Base-by-base conservation (phyloP, 1,140 invertebrate species). In the Drosophila sp. region DNA sequence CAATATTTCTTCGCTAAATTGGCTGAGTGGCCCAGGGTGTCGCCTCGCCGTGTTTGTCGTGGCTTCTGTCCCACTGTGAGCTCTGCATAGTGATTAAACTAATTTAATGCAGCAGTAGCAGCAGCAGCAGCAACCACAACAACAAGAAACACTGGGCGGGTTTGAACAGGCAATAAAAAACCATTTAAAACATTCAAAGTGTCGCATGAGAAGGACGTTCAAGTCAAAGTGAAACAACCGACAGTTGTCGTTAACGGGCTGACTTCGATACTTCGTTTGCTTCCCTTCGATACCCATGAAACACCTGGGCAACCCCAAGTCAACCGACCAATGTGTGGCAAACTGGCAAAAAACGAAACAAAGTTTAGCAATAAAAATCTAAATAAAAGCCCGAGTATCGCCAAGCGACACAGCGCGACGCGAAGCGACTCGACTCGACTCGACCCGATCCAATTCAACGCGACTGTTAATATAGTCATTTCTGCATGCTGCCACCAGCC, bases 171-270 rank as follows among this genome's bases (percentile, higher is more conserved):
- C 70, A 80, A 80, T 77, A 83, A 83, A 87, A 89, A 89, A 83
- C 58, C 83, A 89, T 87, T 87, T 87, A 87, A 87, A 87, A 83
- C 79, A 87, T 87, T 87, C 80, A 89, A 89, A 89, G 84, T 89
- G 83, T 89, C 83, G 84, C 80, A 76, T 76, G 76, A 79, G 73
- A 78, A 81, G 50, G 79, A 66, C 64, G 71, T 69, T 64, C 61
- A 66, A 61, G 56, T 75, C 53, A 62, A 16, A 25, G 8, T 32
- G 34, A 38, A 38, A 11, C 11, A 38, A 38, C 36, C 36, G 36
- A 38, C 36, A 38, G 36, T 38, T 38, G 51, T 21, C 51, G 69
- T 70, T 80, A 77, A 84, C 69, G 59, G 76, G 53, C 75, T 71
- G 71, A 46, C 69, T 83, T 84, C 80, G 67, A 84, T 84, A 77